Percentiles rank a stretch among this genome's conserved stretches.
Evolutionary conservation across 2,797 vertebrate species (phyloP).

Genomic region (Falco columbarius): DNA sequence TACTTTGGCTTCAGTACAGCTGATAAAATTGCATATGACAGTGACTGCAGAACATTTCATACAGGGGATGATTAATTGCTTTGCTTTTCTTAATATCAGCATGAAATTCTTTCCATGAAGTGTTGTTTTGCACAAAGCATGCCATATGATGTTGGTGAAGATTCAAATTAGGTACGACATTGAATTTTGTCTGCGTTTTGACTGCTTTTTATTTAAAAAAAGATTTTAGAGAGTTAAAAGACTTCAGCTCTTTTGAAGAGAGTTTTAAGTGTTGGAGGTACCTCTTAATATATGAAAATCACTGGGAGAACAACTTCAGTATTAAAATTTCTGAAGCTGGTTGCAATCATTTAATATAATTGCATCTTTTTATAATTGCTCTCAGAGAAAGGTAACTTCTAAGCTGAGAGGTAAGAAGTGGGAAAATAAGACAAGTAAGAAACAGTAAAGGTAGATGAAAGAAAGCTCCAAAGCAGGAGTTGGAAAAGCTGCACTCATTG

Average conservation of each 20-base stretch:
- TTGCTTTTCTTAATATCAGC: conserved; percentile 32
- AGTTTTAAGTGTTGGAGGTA: background rate
- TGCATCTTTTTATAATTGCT: background rate
- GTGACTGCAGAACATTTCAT: conserved; percentile 42
- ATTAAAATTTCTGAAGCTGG: background rate
- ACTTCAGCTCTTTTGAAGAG: background rate
- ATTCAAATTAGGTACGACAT: conserved; percentile 13
- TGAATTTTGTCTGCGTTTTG: background rate
- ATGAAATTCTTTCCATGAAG: background rate
- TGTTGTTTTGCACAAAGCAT: conserved; percentile 21
- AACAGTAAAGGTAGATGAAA: background rate
- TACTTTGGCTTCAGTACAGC: conserved; percentile 7
- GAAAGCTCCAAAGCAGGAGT: background rate
- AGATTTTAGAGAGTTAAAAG: background rate
- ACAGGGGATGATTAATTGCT: conserved; percentile 52
- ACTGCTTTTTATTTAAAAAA: background rate
- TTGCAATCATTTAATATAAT: background rate
- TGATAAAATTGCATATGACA: conserved; percentile 61
- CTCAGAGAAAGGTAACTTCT: background rate
- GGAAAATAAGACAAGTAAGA: background rate
- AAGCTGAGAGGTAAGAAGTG: background rate
- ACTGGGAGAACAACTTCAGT: background rate
- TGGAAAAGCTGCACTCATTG: background rate
- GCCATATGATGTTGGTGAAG: conserved; percentile 10
- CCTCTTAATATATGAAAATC: background rate